Evolutionary conservation across 53 echinoderm and acorn worm genomes (phyloP), one percentile per base, ranked within the genome.

Genomic region (Crossaster papposus): DNA sequence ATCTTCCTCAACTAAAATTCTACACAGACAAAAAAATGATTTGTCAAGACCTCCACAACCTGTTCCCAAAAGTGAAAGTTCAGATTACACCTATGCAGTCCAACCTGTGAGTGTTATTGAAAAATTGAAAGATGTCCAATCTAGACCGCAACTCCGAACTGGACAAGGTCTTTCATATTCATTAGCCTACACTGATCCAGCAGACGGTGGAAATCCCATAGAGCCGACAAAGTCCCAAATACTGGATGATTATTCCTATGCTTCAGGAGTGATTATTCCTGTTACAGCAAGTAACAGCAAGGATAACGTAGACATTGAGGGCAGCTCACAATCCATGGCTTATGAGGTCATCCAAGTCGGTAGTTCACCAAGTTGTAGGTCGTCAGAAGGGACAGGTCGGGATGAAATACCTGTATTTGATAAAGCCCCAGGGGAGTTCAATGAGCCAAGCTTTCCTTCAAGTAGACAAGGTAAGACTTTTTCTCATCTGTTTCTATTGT

Each of bases 281-380:
- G 38, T 84, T 2, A 72, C 73, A 44, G 52, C 84, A 29, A 51
- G 53, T 18, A 84, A 84, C 20, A 52, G 51, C 9, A 44, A 44
- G 53, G 71, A 35, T 18, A 24, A 0, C 32, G 0, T 13, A 50
- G 72, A 72, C 20, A 51, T 28, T 52, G 20, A 14, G 14, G 15
- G 10, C 20, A 32, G 50, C 71, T 11, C 30, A 36, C 37, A 68
- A 65, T 38, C 31, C 44, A 11, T 26, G 2, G 84, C 84, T 17
- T 84, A 84, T 17, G 84, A 84, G 84, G 54, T 84, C 84, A 84
- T 84, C 36, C 50, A 84, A 30, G 72, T 84, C 33, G 37, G 72
- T 32, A 32, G 84, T 15, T 30, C 51, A 14, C 33, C 84, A 2
- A 20, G 38, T 72, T 52, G 28, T 31, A 84, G 31, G 84, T 22